A percentile compares a stretch with the other conserved stretches of the same genome.
phyloP scores from a whole-genome alignment of 2,888 invertebrate genomes.

The Lycia hirtaria region DNA sequence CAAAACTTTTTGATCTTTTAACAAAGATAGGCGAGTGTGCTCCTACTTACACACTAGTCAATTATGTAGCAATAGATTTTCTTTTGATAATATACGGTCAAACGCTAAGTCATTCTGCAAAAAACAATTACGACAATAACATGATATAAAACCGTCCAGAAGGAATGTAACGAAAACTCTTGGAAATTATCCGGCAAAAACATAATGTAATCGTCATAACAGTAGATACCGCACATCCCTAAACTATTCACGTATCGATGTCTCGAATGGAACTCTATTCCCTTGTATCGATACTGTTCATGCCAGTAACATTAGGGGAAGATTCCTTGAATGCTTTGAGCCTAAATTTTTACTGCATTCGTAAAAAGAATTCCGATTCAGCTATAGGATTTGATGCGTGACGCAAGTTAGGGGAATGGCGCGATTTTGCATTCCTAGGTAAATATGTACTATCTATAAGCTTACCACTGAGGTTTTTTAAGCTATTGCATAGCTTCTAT shows the following conservation, averaged over 20 bases:
- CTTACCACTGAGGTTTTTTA: no score
- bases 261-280: constrained; percentile 65
- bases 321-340: constrained; percentile 75
- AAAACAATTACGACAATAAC: background rate
- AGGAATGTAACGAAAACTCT: no score
- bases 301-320: constrained; percentile 73
- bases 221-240: constrained; percentile 22
- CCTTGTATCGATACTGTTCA: constrained; percentile 52
- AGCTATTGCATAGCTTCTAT: no score
- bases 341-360: constrained; percentile 82
- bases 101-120: background rate
- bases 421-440: constrained; percentile 1
- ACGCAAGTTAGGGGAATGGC: constrained; percentile 38
- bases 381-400: constrained; percentile 64
- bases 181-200: background rate
- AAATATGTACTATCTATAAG: no score
- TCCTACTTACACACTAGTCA: no score
- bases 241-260: constrained; percentile 68
- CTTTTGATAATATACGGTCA: no score
- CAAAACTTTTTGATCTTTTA: no score
- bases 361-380: constrained; percentile 83
- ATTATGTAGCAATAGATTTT: no score
- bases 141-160: no score
- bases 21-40: no score
- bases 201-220: background rate